phyloP scores from a whole-genome alignment of 2,888 invertebrate species.

The Digitonthophagus gazella region DNA sequence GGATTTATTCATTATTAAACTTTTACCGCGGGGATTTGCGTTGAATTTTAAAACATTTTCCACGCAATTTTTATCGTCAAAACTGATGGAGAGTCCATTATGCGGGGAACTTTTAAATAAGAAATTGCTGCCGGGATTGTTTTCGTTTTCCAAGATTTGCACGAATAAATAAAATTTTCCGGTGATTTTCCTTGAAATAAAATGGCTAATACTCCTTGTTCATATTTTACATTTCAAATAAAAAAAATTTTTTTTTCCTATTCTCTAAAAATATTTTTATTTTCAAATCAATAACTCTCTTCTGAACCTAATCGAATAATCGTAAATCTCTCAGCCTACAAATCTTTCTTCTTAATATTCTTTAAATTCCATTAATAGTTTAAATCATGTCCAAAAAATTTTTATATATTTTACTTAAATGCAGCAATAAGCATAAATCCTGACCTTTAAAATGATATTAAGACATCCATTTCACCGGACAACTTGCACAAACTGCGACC shows the following conservation, averaged over 20 bases:
- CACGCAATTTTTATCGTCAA: slow-evolving; percentile 1
- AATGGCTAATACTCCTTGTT: too few species aligned
- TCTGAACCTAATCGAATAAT: too few species aligned
- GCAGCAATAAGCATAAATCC: background rate
- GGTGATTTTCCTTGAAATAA: too few species aligned
- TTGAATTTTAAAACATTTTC: background rate
- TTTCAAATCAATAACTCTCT: too few species aligned
- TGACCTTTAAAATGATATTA: background rate
- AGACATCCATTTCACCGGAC: background rate
- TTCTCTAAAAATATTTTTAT: too few species aligned
- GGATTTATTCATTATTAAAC: slow-evolving; percentile 15
- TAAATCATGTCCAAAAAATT: too few species aligned
- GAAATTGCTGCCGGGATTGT: background rate
- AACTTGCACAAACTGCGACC: background rate
- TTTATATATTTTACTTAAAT: background rate
- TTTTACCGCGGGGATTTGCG: slow-evolving; percentile 11
- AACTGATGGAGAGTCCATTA: background rate
- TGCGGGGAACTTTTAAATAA: background rate
- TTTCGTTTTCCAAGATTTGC: background rate
- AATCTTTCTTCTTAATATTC: too few species aligned
- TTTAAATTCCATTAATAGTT: background rate
- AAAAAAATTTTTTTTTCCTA: background rate
- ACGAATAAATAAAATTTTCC: background rate
- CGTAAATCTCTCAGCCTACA: too few species aligned
- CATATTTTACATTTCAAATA: too few species aligned